A percentile compares a stretch with the other conserved stretches of the same genome.
Evolutionary conservation across 2,797 vertebrate species (phyloP).

Genomic region (Typhlichthys eigenmanni): DNA sequence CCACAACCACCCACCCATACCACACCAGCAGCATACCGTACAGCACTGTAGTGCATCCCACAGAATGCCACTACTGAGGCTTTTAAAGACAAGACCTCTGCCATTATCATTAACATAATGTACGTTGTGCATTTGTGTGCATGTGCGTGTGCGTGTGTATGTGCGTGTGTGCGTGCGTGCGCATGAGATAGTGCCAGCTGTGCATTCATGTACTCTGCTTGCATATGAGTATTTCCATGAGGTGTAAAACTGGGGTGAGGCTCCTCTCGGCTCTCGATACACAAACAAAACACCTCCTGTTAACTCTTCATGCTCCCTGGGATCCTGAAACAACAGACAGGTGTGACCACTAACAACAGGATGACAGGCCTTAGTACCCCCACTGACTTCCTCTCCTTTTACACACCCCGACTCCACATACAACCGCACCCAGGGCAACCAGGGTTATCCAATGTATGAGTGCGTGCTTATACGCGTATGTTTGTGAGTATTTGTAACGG

Average conservation of each 20-base stretch:
- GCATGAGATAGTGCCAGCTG: slow-evolving; percentile 12
- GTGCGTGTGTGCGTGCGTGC: background rate
- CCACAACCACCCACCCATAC: background rate
- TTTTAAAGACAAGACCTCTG: slow-evolving; percentile 41
- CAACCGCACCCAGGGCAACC: slow-evolving; percentile 55
- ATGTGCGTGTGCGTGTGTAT: slow-evolving; percentile 15
- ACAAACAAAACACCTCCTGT: slow-evolving; percentile 39
- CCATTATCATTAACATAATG: slow-evolving; percentile 52
- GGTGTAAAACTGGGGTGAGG: slow-evolving; percentile 32
- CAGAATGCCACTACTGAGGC: slow-evolving; percentile 30
- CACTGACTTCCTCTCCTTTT: slow-evolving; percentile 69
- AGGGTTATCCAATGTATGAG: slow-evolving; percentile 6
- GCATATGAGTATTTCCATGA: slow-evolving; percentile 19
- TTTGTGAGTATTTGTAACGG: background rate
- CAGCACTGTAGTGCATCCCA: slow-evolving; percentile 41
- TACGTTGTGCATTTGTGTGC: slow-evolving; percentile 10
- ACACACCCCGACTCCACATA: slow-evolving; percentile 49
- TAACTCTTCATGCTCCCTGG: slow-evolving; percentile 42
- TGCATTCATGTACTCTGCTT: slow-evolving; percentile 10
- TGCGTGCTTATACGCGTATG: background rate
- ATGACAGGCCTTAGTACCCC: slow-evolving; percentile 70
- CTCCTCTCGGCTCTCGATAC: slow-evolving; percentile 27
- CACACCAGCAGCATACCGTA: slow-evolving; percentile 51
- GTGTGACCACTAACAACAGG: slow-evolving; percentile 80
- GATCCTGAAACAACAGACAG: slow-evolving; percentile 65